Evolutionary conservation across 2,888 invertebrate genomes (phyloP), one percentile per base, ranked within the genome.

Genomic region (Macrophya alboannulata): DNA sequence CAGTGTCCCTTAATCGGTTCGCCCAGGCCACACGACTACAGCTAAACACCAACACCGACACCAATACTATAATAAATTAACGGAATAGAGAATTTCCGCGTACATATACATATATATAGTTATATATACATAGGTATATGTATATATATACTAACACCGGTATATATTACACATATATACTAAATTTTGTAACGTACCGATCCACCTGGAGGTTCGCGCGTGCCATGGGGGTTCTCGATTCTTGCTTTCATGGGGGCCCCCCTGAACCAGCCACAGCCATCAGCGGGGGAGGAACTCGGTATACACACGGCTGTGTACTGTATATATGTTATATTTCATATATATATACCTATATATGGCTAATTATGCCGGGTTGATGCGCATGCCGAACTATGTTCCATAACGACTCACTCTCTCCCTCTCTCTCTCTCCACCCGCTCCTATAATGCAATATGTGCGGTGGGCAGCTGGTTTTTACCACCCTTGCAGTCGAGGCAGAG

Each of bases 161-260:
- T 40, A 71, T 40, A 37, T 9, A 37, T 40, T 1, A 17, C 31
- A 17, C 3, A 68, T 37, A 68, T 2, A 15, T 68, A 91, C 85
- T 84, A 86, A 85, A 77, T 87, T 91, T 89, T 89, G 83, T 83
- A 83, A 83, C 83, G 83, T 83, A 65, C 83, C 68, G 83, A 83
- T 83, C 83, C 83, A 83, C 83, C 83, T 83, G 83, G 83, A 71
- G 48, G 83, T 68, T 83, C 48, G 83, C 83, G 83, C 83, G 83
- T 83, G 83, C 71, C 83, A 83, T 83, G 85, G 85, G 79, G 85
- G 85, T 85, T 71, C 71, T 37, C 59, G 55, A 9, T 62, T n/a
- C 59, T 59, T 21, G n/a, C 59, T 48, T 43, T 0, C 81, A 81
- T 81, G 81, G 81, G 81, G 81, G 62, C 81, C 48, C 76, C 76